Evolutionary conservation across 1,140 invertebrate genomes (phyloP).

Genomic region (Macrobrachium rosenbergii): DNA sequence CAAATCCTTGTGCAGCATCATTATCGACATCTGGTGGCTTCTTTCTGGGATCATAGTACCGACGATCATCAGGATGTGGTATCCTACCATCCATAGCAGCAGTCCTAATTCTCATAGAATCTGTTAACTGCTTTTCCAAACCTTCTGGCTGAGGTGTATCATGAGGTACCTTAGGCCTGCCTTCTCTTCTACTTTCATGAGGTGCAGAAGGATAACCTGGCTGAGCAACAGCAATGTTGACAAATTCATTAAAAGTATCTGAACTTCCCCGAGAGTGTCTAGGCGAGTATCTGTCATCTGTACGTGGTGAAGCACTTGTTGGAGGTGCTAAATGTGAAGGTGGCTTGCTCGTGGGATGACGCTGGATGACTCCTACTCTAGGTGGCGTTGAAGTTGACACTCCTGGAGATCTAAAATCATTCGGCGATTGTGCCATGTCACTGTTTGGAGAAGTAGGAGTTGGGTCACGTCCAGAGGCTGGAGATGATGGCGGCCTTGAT

Average conservation of each 20-base stretch:
- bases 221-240: conserved; percentile 47
- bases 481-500: conserved; percentile 63
- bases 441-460: neutral
- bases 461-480: conserved; percentile 71
- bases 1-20: conserved; percentile 36
- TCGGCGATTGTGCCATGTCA: conserved; percentile 28
- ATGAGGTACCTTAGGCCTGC: conserved; percentile 49
- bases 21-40: conserved; percentile 26
- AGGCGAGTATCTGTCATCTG: conserved; percentile 55
- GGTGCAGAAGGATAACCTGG: neutral
- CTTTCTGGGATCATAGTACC: neutral
- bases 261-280: conserved; percentile 27
- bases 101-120: conserved; percentile 12
- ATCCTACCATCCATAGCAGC: conserved; percentile 31
- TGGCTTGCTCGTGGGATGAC: conserved; percentile 71
- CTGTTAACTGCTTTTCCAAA: conserved; percentile 50
- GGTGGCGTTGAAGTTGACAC: conserved; percentile 72
- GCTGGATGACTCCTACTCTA: conserved; percentile 79
- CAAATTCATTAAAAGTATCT: conserved; percentile 39
- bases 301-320: conserved; percentile 71
- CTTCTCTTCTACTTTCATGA: conserved; percentile 34
- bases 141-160: conserved; percentile 48
- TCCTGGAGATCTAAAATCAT: conserved; percentile 72
- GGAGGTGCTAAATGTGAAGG: conserved; percentile 30
- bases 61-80: conserved; percentile 33